Percentiles rank a stretch among this genome's conserved stretches.
Conservation (phyloP, 2,888 invertebrate genomes). For the Abscondita cerata region DNA sequence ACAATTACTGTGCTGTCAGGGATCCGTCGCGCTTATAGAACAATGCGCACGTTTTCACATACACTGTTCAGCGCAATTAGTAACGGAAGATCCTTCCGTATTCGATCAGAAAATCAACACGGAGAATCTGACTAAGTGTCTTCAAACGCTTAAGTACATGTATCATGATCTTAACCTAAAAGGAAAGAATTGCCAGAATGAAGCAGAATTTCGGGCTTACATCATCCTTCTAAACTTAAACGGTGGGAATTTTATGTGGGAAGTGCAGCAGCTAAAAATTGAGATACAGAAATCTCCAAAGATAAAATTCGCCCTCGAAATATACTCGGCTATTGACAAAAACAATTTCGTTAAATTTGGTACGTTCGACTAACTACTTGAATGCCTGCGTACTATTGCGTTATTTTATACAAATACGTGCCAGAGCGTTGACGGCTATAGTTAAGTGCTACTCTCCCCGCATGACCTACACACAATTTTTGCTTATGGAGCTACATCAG, state of each 20-base stretch:
- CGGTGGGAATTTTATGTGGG: slow-evolving; percentile 88
- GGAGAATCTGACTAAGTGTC: slow-evolving; percentile 95
- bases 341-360: slow-evolving; percentile 93
- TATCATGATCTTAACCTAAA: slow-evolving; percentile 84
- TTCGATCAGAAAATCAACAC: slow-evolving; percentile 97
- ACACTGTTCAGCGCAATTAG: slow-evolving; percentile 87
- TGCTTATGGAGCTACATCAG: slow-evolving; percentile 72
- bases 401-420: slow-evolving; percentile 88
- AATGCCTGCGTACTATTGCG: slow-evolving; percentile 90
- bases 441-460: slow-evolving; percentile 79
- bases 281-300: slow-evolving; percentile 79
- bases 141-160: slow-evolving; percentile 96
- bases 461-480: slow-evolving; percentile 66
- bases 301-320: slow-evolving; percentile 81
- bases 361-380: slow-evolving; percentile 78
- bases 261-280: slow-evolving; percentile 77
- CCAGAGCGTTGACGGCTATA: slow-evolving; percentile 77
- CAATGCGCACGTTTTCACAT: slow-evolving; percentile 98
- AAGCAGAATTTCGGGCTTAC: slow-evolving; percentile 94
- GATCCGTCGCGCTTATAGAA: slow-evolving; percentile 86
- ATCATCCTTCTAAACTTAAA: slow-evolving; percentile 92
- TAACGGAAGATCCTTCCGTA: slow-evolving; percentile 84
- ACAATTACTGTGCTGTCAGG: slow-evolving; percentile 83
- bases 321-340: slow-evolving; percentile 84
- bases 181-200: slow-evolving; percentile 74